These are phyloP conservation scores for Coreoperca whiteheadi DNA, from an alignment of 2,113 vertebrate species.

Conservation along the genomic window DNA sequence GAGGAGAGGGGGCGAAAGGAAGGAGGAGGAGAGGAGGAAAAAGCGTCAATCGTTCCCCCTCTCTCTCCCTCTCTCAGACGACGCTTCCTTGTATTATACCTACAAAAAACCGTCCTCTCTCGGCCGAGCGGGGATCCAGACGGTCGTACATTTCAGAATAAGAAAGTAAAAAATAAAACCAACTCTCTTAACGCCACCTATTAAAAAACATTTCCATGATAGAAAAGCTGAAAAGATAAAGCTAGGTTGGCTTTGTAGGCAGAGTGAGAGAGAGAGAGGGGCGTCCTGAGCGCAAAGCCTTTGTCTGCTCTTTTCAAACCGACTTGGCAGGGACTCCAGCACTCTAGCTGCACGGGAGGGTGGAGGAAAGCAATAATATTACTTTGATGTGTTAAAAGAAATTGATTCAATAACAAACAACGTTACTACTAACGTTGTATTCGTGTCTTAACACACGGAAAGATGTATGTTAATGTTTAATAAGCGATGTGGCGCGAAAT, in stretches of 20 bases:
- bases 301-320: slow-evolving; percentile 92
- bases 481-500: not conserved
- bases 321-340: slow-evolving; percentile 85
- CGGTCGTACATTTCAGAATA: slow-evolving; percentile 85
- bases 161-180: slow-evolving; percentile 71
- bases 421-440: accelerated
- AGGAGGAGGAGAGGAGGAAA: slow-evolving; percentile 78
- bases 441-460: accelerated
- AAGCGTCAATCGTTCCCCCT: slow-evolving; percentile 77
- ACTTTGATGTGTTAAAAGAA: not conserved
- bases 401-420: not conserved
- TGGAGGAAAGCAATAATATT: slow-evolving; percentile 22
- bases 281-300: slow-evolving; percentile 88
- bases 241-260: slow-evolving; percentile 62
- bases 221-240: slow-evolving; percentile 59
- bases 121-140: slow-evolving; percentile 83
- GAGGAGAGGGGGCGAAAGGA: slow-evolving; percentile 73
- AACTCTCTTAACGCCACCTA: slow-evolving; percentile 39
- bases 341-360: slow-evolving; percentile 73
- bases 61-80: slow-evolving; percentile 81
- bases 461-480: accelerated
- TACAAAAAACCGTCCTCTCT: slow-evolving; percentile 79
- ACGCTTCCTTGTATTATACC: slow-evolving; percentile 81
- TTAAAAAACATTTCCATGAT: slow-evolving; percentile 63
- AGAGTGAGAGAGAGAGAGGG: slow-evolving; percentile 77